phyloP scores from a whole-genome alignment of 2,888 invertebrate species.

The Hyposoter dolosus region DNA sequence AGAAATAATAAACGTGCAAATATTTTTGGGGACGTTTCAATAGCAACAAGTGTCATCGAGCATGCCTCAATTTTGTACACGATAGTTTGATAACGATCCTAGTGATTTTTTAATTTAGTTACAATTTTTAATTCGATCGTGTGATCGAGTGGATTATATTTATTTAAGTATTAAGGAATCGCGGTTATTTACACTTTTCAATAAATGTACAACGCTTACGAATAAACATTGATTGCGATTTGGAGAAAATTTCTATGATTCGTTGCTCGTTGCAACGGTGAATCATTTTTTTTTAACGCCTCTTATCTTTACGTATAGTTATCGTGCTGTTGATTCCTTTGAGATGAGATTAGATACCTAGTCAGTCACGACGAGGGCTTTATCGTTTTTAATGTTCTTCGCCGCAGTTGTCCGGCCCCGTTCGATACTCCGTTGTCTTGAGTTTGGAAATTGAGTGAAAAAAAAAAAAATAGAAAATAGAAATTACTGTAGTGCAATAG shows the following conservation, averaged over 20 bases:
- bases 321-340: slow-evolving; percentile 73
- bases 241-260: slow-evolving; percentile 9
- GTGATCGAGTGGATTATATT: slow-evolving; percentile 30
- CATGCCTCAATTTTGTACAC: neutral
- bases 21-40: slow-evolving; percentile 33
- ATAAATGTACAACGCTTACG: slow-evolving; percentile 39
- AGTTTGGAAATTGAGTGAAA: neutral
- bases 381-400: slow-evolving; percentile 17
- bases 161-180: slow-evolving; percentile 16
- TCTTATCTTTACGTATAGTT: slow-evolving; percentile 72
- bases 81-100: neutral
- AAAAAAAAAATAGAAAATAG: neutral
- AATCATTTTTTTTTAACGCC: slow-evolving; percentile 52
- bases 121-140: neutral
- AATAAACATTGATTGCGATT: slow-evolving; percentile 44
- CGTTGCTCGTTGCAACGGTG: slow-evolving; percentile 22
- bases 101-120: neutral
- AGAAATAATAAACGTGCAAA: slow-evolving; percentile 17
- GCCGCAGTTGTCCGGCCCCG: slow-evolving; percentile 41
- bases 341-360: slow-evolving; percentile 77
- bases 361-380: slow-evolving; percentile 25
- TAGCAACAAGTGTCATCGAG: neutral
- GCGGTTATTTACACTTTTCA: slow-evolving; percentile 4
- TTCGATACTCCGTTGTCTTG: neutral
- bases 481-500: slow-evolving; percentile 1